A percentile compares a stretch with the other conserved stretches of the same genome.
These are phyloP conservation scores for Drymonia ruficornis DNA, from an alignment of 2,888 invertebrate species.

Conservation along the genomic window DNA sequence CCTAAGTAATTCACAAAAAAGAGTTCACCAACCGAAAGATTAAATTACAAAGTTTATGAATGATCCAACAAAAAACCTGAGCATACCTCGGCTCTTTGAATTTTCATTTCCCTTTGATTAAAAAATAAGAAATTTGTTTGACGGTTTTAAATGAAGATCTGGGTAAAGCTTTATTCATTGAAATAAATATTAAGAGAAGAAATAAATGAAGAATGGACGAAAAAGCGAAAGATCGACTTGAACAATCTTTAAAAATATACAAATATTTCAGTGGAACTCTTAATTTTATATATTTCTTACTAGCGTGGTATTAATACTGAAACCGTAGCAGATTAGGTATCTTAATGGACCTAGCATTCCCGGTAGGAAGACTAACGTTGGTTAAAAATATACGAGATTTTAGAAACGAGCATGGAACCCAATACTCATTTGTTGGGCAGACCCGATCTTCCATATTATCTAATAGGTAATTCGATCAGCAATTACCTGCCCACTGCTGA, in stretches of 20 bases:
- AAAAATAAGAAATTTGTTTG: not conserved
- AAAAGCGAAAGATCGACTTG: no score
- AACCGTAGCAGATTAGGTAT: no score
- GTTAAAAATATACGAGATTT: not conserved
- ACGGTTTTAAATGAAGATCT: not conserved
- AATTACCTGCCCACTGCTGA: not conserved
- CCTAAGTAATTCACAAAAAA: not conserved
- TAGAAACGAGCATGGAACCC: no score
- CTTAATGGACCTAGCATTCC: no score
- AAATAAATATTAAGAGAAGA: not conserved
- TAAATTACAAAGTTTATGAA: not conserved
- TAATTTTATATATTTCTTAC: no score
- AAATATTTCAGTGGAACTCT: no score
- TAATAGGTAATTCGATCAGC: not conserved
- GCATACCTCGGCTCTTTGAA: not conserved
- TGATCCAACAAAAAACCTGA: not conserved
- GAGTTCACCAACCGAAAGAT: not conserved
- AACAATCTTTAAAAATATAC: no score
- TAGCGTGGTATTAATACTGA: no score
- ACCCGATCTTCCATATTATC: no score
- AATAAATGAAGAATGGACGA: not conserved
- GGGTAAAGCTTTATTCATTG: not conserved
- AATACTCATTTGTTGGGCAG: no score
- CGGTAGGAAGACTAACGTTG: not conserved
- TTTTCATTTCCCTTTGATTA: conserved; percentile 1